Base-by-base conservation (phyloP, 2,888 invertebrate species). In the Apodemia hepburni region DNA sequence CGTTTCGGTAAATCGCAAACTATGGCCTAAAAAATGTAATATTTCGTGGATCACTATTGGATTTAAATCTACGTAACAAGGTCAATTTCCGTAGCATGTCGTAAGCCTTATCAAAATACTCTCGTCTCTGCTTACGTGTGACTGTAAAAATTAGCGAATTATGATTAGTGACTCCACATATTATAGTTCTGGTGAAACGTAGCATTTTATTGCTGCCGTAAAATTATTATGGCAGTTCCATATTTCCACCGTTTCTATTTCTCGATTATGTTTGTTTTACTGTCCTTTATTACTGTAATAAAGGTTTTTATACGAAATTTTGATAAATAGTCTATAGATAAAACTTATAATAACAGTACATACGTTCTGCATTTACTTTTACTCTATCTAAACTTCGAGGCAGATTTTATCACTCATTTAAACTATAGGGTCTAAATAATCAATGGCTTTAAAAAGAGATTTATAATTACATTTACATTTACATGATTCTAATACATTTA, bases 171-270 rank as follows among this genome's bases (percentile, higher is more conserved):
- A 59, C 62, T 51, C 59, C 54, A 54, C 59, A 62, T 61, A 49
- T 38, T 38, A 38, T 61, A 63, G 63, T 63, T 65, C 67, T 62
- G 64, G 64, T 63, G 64, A 64, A 65, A 70, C 65, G 62, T 58
- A 65, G 66, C 51, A 51, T 77, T 80, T 81, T 79, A 80, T 75
- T 61, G 70, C 68, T 11, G 70, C 69, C 67, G 75, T 81, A 80
- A 81, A 77, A 73, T 72, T 67, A 65, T 67, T 69, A 73, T 66
- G 69, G 69, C 75, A 65, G 69, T 73, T 72, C 72, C 70, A 70
- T 75, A 78, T 77, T 76, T 70, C 72, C 68, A 68, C 70, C 68
- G 63, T 70, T 71, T 70, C 69, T 73, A 70, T 69, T 65, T 63
- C 71, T 73, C 68, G 74, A 72, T 75, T 72, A 72, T 68, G 69